A percentile compares a stretch with the other conserved stretches of the same genome.
phyloP scores from a whole-genome alignment of 2,888 invertebrate genomes.

The Teinopalpus imperialis region DNA sequence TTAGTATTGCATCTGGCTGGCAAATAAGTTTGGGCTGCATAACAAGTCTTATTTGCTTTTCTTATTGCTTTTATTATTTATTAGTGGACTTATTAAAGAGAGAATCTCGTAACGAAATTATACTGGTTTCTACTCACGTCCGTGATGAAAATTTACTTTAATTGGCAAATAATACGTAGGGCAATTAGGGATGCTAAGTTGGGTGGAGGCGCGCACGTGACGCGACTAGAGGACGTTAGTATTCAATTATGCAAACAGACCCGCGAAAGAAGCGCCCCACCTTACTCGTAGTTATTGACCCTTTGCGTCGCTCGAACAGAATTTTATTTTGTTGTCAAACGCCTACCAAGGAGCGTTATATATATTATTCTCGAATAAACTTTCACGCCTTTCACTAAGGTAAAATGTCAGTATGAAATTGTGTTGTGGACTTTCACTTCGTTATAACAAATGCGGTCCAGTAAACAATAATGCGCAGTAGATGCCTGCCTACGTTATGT shows the following conservation, averaged over 20 bases:
- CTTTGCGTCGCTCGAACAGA: conserved; percentile 21
- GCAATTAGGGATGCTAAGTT: conserved; percentile 82
- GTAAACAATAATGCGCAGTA: conserved; percentile 11
- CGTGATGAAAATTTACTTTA: conserved; percentile 80
- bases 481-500: neutral
- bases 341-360: conserved; percentile 13
- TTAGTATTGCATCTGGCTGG: neutral
- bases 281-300: conserved; percentile 49
- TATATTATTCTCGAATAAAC: conserved; percentile 32
- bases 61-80: conserved; percentile 47
- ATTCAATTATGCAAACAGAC: conserved; percentile 80
- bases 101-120: conserved; percentile 58
- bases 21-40: neutral
- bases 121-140: conserved; percentile 77
- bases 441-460: conserved; percentile 20
- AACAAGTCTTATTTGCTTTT: conserved; percentile 46
- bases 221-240: conserved; percentile 66
- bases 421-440: conserved; percentile 27
- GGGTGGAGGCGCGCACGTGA: conserved; percentile 77
- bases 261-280: conserved; percentile 61
- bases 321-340: conserved; percentile 20
- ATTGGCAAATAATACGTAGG: conserved; percentile 83
- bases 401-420: conserved; percentile 28
- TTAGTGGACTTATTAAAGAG: conserved; percentile 45
- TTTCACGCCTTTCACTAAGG: conserved; percentile 58